Evolutionary conservation across 2,113 vertebrate genomes (phyloP).

Genomic region (Chlorodrepanis virens): DNA sequence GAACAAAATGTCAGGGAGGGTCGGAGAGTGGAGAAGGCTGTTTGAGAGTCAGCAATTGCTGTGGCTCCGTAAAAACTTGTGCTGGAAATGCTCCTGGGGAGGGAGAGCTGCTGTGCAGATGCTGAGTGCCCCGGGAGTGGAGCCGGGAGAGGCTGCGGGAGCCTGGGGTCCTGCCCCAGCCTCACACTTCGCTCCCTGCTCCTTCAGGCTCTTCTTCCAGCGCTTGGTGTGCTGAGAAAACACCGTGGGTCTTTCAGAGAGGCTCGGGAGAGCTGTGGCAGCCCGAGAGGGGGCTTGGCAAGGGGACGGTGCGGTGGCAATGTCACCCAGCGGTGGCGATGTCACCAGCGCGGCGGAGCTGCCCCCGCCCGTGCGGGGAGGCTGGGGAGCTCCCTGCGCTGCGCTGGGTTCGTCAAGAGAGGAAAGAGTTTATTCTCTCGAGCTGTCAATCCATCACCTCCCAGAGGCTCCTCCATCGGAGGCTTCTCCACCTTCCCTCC

Average conservation of each 20-base stretch:
- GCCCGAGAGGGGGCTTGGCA: background rate
- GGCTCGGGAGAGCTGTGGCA: background rate
- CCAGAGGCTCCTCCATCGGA: background rate
- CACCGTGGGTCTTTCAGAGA: background rate
- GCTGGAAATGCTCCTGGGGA: background rate
- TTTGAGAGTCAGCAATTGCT: background rate
- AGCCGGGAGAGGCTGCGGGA: background rate
- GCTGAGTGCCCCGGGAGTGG: fast-evolving
- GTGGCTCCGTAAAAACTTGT: background rate
- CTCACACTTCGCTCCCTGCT: background rate
- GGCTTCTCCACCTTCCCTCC: background rate
- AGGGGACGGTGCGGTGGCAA: background rate
- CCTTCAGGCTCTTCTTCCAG: background rate
- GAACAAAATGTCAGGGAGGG: background rate
- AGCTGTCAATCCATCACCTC: conserved; percentile 58
- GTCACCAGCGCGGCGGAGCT: background rate
- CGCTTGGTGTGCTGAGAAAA: fast-evolving
- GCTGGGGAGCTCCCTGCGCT: background rate
- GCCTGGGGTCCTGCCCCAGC: background rate
- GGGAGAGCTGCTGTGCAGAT: background rate
- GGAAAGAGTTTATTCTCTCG: conserved; percentile 17
- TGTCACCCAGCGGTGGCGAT: background rate
- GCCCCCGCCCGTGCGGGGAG: background rate
- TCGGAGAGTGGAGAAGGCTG: background rate
- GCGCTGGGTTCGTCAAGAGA: background rate